Evolutionary conservation across 2,888 invertebrate species (phyloP), one percentile per base, ranked within the genome.

Genomic region (Oscheius sp.): DNA sequence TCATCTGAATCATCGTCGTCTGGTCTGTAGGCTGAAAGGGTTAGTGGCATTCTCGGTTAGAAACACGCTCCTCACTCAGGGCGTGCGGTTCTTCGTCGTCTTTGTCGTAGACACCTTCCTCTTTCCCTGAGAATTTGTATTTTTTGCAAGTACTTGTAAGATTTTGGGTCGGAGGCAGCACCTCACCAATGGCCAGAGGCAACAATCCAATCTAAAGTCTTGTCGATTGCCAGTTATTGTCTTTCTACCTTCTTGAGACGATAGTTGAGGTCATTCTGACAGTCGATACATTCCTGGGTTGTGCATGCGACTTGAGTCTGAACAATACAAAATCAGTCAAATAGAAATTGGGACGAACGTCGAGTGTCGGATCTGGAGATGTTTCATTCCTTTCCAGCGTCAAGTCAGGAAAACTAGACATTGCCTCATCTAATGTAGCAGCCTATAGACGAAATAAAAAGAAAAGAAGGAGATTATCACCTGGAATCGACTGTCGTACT

Each of bases 401-500:
- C 52, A 84, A 71, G 73, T 84, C 84, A 1, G 76, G 76, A 61
- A 84, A 84, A 3, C 74, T 72, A 35, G 76, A 72, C 68, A 84
- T 82, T 0, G 85, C 85, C 58, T 85, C 84, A 12, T 83, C 80
- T 2, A 85, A 53, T 0, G 83, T 80, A 13, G 74, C 76, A 0
- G 85, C 85, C 73, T 80, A 75, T 0, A 78, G 43, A 21, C 12
- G 12, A 3, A 56, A 56, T 35, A 35, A 35, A 9, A 13, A 5
- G 21, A 49, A 45, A 45, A 45, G 45, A 16, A 45, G 45, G 16
- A 16, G 53, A 18, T 58, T 23, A 23, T 35, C 27, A 64, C 64
- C 64, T 64, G 64, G 25, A 64, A 49, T 27, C 75, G 74, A 7
- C 70, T 64, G 49, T 81, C 81, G 52, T 81, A 81, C 25, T 69